phyloP scores from a whole-genome alignment of 1,140 invertebrate genomes.

The Drosophila rufa region DNA sequence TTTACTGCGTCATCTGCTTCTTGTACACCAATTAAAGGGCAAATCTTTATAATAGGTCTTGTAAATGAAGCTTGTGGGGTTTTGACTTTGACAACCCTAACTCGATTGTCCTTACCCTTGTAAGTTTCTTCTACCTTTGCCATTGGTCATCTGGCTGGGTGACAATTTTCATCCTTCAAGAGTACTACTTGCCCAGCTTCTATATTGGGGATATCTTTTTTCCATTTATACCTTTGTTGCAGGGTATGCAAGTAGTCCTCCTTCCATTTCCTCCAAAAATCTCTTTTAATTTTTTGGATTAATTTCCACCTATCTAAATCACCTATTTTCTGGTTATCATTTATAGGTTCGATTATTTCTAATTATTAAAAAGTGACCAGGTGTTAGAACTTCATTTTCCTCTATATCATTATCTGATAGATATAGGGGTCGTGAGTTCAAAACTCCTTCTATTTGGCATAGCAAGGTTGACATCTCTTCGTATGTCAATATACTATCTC shows the following conservation, averaged over 20 bases:
- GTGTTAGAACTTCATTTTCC: no score
- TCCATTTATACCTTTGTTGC: background rate
- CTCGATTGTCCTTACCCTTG: background rate
- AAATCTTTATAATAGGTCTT: conserved; percentile 4
- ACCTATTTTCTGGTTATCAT: no score
- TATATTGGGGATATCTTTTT: background rate
- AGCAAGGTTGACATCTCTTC: no score
- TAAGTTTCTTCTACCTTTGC: background rate
- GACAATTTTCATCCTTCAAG: conserved; percentile 1
- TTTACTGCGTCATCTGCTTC: background rate
- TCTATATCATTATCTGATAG: no score
- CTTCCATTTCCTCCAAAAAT: conserved; percentile 10
- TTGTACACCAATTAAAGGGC: conserved; percentile 2
- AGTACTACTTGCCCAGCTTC: background rate
- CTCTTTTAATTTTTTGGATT: no score
- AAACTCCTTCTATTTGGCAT: no score
- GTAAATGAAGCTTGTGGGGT: conserved; percentile 4
- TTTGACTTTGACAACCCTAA: background rate
- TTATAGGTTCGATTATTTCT: no score
- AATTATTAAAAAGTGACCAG: no score
- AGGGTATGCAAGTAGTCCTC: conserved; percentile 1
- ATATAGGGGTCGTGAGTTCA: no score
- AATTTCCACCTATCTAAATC: no score
- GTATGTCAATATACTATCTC: no score
- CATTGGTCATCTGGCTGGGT: background rate